Conservation (phyloP, 1,140 invertebrate species). For the Zaprionus capensis region DNA sequence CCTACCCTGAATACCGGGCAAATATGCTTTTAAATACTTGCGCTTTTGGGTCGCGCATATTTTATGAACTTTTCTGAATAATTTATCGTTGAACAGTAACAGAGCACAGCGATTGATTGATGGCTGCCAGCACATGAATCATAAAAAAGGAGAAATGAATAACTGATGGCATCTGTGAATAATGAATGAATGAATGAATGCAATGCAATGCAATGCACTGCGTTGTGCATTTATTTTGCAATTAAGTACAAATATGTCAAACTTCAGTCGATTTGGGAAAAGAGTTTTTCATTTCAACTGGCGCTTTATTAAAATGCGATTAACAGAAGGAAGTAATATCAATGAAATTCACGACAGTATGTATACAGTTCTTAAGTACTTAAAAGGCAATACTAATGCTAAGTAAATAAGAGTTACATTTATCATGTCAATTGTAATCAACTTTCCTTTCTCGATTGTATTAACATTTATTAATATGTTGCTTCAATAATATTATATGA, state of each 20-base stretch:
- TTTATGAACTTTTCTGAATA: slow-evolving; percentile 60
- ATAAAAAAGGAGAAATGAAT: slow-evolving; percentile 50
- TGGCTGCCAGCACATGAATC: slow-evolving; percentile 30
- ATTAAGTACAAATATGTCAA: slow-evolving; percentile 51
- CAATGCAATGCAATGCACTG: slow-evolving; percentile 58
- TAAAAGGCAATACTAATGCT: not conserved
- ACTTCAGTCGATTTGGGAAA: not conserved
- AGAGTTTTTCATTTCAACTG: slow-evolving; percentile 2
- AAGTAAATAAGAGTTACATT: not conserved
- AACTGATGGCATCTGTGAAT: slow-evolving; percentile 65
- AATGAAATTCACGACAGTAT: too few species aligned
- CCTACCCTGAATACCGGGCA: not conserved
- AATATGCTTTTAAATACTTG: slow-evolving; percentile 31
- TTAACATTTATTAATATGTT: not conserved
- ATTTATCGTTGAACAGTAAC: slow-evolving; percentile 40
- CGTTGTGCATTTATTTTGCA: slow-evolving; percentile 57
- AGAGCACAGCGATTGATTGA: slow-evolving; percentile 45
- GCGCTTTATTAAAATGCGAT: slow-evolving; percentile 64
- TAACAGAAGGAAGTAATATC: slow-evolving; percentile 31
- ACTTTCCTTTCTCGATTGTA: not conserved
- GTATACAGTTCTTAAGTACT: not conserved
- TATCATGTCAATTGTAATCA: not conserved
- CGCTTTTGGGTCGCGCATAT: slow-evolving; percentile 38
- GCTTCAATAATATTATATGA: not conserved
- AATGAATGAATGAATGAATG: slow-evolving; percentile 44